Evolutionary conservation across 2,113 vertebrate species (phyloP).

Genomic region (Leucopsar rothschildi): DNA sequence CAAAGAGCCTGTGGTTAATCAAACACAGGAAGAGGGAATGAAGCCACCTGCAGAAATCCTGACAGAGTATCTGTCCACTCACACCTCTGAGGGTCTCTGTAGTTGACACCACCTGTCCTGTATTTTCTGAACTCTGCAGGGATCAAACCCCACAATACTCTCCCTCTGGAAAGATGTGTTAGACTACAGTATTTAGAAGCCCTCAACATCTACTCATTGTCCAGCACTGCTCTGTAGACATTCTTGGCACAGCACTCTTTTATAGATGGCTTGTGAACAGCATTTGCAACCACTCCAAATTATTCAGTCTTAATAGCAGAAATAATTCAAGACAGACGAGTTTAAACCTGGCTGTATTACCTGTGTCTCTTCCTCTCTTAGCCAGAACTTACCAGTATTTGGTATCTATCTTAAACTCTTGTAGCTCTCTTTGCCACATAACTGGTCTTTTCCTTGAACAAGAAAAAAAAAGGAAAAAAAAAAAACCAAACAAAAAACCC

Average conservation of each 20-base stretch:
- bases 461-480: background rate
- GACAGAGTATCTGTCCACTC: rapidly evolving
- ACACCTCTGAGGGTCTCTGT: background rate
- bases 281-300: background rate
- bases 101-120: background rate
- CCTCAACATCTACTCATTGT: background rate
- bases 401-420: background rate
- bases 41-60: background rate
- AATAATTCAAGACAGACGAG: background rate
- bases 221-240: background rate
- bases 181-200: background rate
- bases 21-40: background rate
- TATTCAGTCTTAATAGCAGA: background rate
- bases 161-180: background rate
- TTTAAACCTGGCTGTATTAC: background rate
- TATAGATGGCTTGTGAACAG: background rate
- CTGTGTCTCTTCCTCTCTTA: background rate
- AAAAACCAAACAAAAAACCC: too few species aligned
- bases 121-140: background rate
- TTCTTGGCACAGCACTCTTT: background rate
- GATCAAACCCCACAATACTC: background rate
- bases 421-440: background rate
- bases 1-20: background rate
- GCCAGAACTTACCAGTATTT: background rate
- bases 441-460: background rate